Conservation (phyloP, 1,140 invertebrate species). For the Telenomus remus region DNA sequence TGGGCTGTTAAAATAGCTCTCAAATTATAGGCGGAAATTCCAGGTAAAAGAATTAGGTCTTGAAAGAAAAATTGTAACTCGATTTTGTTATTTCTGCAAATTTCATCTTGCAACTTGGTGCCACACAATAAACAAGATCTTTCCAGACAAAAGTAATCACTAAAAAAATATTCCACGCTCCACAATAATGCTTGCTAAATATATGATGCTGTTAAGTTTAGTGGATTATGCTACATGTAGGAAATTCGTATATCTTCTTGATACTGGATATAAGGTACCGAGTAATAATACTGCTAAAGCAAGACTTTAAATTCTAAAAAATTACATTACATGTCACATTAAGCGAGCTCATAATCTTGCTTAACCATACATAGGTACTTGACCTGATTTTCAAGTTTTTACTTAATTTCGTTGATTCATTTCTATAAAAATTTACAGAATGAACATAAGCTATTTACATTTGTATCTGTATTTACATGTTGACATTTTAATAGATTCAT, state of each 20-base stretch:
- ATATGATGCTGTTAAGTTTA: constrained; percentile 36
- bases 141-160: constrained; percentile 2
- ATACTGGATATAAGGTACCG: constrained; percentile 22
- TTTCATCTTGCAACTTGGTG: background rate
- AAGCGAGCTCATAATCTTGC: constrained; percentile 16
- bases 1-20: too few relatives aligned
- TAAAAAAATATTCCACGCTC: constrained; percentile 22
- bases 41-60: too few relatives aligned
- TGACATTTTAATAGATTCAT: too few relatives aligned
- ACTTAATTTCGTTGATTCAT: background rate
- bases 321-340: constrained; percentile 32
- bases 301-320: constrained; percentile 27
- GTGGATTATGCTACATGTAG: constrained; percentile 34
- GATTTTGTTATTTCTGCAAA: too few relatives aligned
- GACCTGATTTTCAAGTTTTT: constrained; percentile 5
- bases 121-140: background rate
- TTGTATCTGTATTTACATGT: too few relatives aligned
- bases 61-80: too few relatives aligned
- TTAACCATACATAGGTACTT: constrained; percentile 9
- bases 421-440: background rate
- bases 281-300: constrained; percentile 29
- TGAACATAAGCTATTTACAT: too few relatives aligned
- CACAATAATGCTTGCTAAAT: constrained; percentile 30
- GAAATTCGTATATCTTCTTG: constrained; percentile 37
- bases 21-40: too few relatives aligned